These are phyloP conservation scores for Diplolepis rosae DNA, from an alignment of 2,888 invertebrate species.

Conservation along the genomic window DNA sequence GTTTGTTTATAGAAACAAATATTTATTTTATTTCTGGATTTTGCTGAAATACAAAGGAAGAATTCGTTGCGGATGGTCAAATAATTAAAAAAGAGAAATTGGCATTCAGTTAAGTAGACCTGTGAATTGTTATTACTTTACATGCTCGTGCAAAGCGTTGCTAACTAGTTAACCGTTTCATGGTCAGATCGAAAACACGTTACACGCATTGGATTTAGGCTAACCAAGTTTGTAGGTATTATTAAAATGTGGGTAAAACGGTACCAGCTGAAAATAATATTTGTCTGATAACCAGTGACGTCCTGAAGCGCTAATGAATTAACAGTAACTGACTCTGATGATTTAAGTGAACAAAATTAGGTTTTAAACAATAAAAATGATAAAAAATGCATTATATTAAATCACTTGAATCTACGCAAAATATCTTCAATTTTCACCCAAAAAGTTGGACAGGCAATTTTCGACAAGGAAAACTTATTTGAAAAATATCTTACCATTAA, in stretches of 20 bases:
- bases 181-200: conserved; percentile 2
- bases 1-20: no score
- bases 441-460: no score
- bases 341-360: no score
- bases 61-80: not conserved
- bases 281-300: conserved; percentile 53
- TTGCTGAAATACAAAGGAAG: not conserved
- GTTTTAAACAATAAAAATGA: no score
- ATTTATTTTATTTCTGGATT: no score
- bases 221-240: conserved; percentile 34
- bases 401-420: no score
- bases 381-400: no score
- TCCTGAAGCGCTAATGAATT: conserved; percentile 1
- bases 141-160: not conserved
- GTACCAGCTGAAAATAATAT: conserved; percentile 57
- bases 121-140: conserved; percentile 24
- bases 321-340: not conserved
- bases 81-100: conserved; percentile 15
- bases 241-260: conserved; percentile 54
- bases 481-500: no score
- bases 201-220: conserved; percentile 22
- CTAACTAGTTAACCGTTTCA: conserved; percentile 15
- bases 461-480: no score
- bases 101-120: not conserved
- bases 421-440: no score